Evolutionary conservation across 2,888 invertebrate species (phyloP), one percentile per base, ranked within the genome.

Genomic region (Tetragonula carbonaria): DNA sequence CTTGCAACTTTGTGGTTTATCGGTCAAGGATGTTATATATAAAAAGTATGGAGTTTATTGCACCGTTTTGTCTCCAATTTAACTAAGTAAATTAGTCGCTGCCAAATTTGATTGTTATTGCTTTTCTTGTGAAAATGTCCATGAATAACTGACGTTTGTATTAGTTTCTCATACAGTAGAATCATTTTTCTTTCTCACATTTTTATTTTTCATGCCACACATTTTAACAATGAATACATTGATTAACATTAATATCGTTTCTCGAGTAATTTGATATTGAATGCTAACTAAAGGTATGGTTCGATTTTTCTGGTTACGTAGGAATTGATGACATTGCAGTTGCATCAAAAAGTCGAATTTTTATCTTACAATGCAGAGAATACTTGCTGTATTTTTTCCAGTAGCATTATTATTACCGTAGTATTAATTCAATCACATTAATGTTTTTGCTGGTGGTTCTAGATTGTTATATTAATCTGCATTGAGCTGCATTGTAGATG

Each of bases 171-270:
- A 73, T 63, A 73, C 38, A 70, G 73, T 62, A 76, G 68, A 80
- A 28, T 28, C 28, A 33, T 75, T 86, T 85, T 74, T 28, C 78
- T 80, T 82, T 92, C 91, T 93, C 87, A 87, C 82, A 89, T 90
- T 90, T 86, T 90, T 87, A 87, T 90, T 86, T 85, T 86, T 80
- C 78, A 84, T 89, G 73, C 62, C 78, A 82, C 75, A 55, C 62
- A 66, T 77, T 80, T 85, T 51, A 74, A 68, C 28, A 18, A 16
- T 62, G 28, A 62, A 18, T 23, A 53, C 45, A 74, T 79, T 79
- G 38, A 80, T 80, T 73, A 62, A 72, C 74, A 23, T 73, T 79
- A 57, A n/a, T n/a, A 66, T 67, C 45, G 66, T 72, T 84, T n/a
- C 51, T 78, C 38, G n/a, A 71, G 55, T 76, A 72, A 74, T 78